Evolutionary conservation across 2,888 invertebrate genomes (phyloP), one percentile per base, ranked within the genome.

Genomic region (Prosopocoilus inquinatus): DNA sequence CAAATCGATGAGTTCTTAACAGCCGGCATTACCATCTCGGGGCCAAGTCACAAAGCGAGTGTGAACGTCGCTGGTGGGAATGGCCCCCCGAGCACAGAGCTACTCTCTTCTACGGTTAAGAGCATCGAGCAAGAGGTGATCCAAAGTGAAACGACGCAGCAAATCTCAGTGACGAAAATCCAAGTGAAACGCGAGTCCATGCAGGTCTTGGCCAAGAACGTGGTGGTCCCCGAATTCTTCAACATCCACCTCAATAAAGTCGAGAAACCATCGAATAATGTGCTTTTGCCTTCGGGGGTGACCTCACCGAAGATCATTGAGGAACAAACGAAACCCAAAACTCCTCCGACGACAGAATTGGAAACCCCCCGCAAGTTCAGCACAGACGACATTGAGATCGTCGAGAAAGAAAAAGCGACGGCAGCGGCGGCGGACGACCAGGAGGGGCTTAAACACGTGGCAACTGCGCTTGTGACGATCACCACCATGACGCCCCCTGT

Each of bases 211-310:
- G 46, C 60, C 39, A 63, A 63, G 12, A 69, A 66, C 44, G 53
- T 60, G 13, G 48, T 50, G 15, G 78, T 87, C 9, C 87, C 88
- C 0, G 88, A 89, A 71, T 88, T 88, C 70, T 75, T 88, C 59
- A 85, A 86, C 67, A 85, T 87, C 53, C 88, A 89, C 71, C 68
- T 89, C 44, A 87, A 88, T 69, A 85, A 85, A 70, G 86, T 89
- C 4, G 88, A 89, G 77, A 82, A 83, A 64, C 82, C 85, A 0
- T 70, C 81, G 8, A 83, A 82, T 33, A 85, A 87, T 67, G 80
- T 88, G 33, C 85, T 88, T 48, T 76, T 88, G 61, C 83, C 87
- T 16, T 86, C 85, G 57, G 84, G 83, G 63, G 73, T 80, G 64
- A 81, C 79, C 63, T 80, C 80, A 70, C 81, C 68, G 8, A 67